These are phyloP conservation scores for Umimayanthus kanabou DNA, from an alignment of 92 coral and sea anemone species.

Conservation along the genomic window DNA sequence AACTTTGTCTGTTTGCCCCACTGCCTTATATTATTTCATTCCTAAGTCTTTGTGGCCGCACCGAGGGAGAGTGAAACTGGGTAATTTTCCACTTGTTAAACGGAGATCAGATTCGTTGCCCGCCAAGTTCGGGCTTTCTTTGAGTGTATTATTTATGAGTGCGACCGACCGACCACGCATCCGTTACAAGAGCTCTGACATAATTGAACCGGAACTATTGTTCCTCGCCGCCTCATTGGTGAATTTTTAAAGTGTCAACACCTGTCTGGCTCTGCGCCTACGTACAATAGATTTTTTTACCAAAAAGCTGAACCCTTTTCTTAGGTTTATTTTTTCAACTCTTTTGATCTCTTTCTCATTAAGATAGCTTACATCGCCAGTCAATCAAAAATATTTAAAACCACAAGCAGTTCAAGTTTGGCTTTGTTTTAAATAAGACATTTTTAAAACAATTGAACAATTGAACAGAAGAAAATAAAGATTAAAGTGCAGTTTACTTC, in stretches of 20 bases:
- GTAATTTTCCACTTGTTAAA: conserved; percentile 25
- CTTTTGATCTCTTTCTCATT: no score
- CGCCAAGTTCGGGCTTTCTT: conserved; percentile 5
- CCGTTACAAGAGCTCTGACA: conserved; percentile 35
- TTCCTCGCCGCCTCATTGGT: conserved; percentile 30
- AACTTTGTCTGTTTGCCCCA: not conserved
- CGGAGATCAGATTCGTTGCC: conserved; percentile 27
- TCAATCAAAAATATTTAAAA: no score
- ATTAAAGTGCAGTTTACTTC: no score
- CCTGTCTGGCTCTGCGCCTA: not conserved
- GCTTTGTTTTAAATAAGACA: no score
- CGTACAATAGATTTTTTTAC: not conserved
- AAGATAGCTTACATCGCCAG: no score
- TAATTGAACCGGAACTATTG: conserved; percentile 23
- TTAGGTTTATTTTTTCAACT: no score
- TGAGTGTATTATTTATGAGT: conserved; percentile 32
- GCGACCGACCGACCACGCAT: conserved; percentile 33
- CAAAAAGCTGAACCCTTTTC: not conserved
- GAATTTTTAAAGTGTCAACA: conserved; percentile 7
- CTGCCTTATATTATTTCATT: not conserved
- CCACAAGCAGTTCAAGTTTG: no score
- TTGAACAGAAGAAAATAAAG: no score
- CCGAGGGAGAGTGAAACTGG: not conserved
- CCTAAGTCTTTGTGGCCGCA: not conserved
- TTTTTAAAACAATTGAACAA: no score